A percentile compares a stretch with the other conserved stretches of the same genome.
phyloP scores from a whole-genome alignment of 2,797 vertebrate species.

The Lithobates sylvaticus region DNA sequence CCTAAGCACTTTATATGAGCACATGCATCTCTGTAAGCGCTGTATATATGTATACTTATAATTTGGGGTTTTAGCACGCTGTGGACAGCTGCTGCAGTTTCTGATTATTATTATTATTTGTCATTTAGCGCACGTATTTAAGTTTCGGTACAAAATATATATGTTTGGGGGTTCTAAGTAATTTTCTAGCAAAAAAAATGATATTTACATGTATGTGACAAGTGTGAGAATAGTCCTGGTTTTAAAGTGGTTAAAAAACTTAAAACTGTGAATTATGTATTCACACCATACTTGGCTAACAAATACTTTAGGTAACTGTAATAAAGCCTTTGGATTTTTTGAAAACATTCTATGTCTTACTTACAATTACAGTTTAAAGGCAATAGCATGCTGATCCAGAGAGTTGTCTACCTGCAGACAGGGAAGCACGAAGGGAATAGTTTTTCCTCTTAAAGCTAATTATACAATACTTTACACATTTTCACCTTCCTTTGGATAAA shows the following conservation, averaged over 20 bases:
- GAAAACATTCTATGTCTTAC: not conserved
- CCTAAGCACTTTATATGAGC: too few species aligned
- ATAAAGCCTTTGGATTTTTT: not conserved
- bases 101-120: too few species aligned
- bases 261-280: not conserved
- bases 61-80: too few species aligned
- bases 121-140: too few species aligned
- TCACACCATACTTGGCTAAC: not conserved
- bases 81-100: too few species aligned
- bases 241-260: not conserved
- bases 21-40: too few species aligned
- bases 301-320: not conserved
- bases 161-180: too few species aligned
- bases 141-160: too few species aligned
- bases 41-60: too few species aligned
- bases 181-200: too few species aligned
- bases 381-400: not conserved
- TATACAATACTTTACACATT: not conserved
- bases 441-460: not conserved
- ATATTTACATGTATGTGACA: too few species aligned
- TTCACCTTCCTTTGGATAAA: not conserved
- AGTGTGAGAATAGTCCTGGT: too few species aligned
- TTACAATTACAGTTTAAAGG: not conserved
- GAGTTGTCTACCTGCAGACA: not conserved
- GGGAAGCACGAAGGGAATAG: not conserved